These are phyloP conservation scores for Leucoptera coffeella DNA, from an alignment of 2,888 invertebrate genomes.

Conservation along the genomic window DNA sequence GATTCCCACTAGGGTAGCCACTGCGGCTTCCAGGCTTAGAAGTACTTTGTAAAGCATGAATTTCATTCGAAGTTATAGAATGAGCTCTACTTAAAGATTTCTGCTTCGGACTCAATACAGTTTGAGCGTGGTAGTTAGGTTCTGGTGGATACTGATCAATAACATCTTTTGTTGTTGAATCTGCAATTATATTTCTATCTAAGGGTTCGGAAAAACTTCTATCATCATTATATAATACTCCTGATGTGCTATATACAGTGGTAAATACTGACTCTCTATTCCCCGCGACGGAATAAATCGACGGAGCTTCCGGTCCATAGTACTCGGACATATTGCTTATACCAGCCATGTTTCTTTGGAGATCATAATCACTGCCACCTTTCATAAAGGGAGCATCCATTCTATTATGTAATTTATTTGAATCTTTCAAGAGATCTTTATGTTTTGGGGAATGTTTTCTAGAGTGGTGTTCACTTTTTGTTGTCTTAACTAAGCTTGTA, in stretches of 20 bases:
- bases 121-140: conserved; percentile 52
- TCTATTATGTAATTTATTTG: conserved; percentile 23
- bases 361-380: conserved; percentile 18
- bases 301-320: conserved; percentile 51
- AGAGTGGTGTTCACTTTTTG: conserved; percentile 25
- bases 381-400: conserved; percentile 18
- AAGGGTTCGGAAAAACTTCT: conserved; percentile 63
- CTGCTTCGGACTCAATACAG: conserved; percentile 39
- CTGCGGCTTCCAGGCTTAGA: conserved; percentile 60
- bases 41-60: conserved; percentile 55
- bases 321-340: too few species aligned
- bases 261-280: conserved; percentile 66
- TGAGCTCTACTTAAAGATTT: conserved; percentile 54
- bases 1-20: conserved; percentile 64
- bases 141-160: conserved; percentile 47
- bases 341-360: conserved; percentile 27
- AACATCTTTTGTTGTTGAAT: conserved; percentile 20
- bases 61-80: conserved; percentile 47
- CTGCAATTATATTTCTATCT: conserved; percentile 52
- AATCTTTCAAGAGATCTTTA: conserved; percentile 21
- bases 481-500: conserved; percentile 17
- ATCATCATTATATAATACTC: conserved; percentile 57
- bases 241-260: conserved; percentile 67
- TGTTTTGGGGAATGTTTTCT: conserved; percentile 17
- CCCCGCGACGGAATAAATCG: conserved; percentile 71